phyloP scores from a whole-genome alignment of 2,113 vertebrate genomes.

The Microcebus murinus region DNA sequence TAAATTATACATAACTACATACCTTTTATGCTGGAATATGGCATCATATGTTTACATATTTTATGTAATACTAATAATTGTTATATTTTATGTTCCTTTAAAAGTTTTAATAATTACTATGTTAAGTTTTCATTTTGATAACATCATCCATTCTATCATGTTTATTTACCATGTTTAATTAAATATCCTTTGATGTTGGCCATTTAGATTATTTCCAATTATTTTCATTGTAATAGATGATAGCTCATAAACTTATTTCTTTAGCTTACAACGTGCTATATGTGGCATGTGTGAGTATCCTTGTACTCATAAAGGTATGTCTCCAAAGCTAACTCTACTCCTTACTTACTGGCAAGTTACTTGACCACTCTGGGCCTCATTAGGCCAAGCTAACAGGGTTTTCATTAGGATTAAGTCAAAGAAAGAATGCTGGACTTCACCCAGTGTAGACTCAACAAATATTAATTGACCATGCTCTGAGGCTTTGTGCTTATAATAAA shows the following conservation, averaged over 20 bases:
- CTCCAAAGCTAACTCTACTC: neutral
- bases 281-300: neutral
- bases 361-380: neutral
- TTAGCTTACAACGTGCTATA: neutral
- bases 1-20: neutral
- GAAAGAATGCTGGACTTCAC: neutral
- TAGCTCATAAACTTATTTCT: constrained; percentile 32
- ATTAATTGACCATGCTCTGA: neutral
- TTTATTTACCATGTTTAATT: constrained; percentile 54
- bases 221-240: constrained; percentile 33
- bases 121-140: constrained; percentile 63
- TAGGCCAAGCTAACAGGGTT: neutral
- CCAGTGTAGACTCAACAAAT: neutral
- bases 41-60: neutral
- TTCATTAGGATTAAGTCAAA: neutral
- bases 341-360: neutral
- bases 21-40: neutral
- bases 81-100: neutral
- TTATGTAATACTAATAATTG: neutral
- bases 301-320: neutral
- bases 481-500: neutral
- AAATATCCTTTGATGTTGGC: neutral
- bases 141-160: constrained; percentile 33
- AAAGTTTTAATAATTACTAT: neutral
- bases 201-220: constrained; percentile 47